Conservation (phyloP, 2,797 vertebrate species). For the Coreius guichenoti region DNA sequence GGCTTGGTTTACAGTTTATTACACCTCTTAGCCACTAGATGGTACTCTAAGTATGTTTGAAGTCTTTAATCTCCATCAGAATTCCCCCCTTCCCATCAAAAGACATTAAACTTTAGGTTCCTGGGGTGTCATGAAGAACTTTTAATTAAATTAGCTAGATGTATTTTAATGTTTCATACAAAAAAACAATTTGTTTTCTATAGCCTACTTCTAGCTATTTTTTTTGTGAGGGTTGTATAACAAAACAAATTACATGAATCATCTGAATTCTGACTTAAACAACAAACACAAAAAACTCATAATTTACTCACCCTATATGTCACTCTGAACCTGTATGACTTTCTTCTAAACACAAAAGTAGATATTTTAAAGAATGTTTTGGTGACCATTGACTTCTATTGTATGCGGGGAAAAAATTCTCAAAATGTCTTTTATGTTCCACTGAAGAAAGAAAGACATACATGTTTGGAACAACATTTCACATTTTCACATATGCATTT, state of each 20-base stretch:
- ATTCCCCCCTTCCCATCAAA: background rate
- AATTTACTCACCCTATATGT: background rate
- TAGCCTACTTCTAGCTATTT: too few relatives aligned
- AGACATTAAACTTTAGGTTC: background rate
- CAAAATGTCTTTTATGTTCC: background rate
- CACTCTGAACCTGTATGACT: background rate
- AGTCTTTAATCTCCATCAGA: background rate
- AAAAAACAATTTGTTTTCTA: background rate
- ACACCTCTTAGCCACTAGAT: slow-evolving; percentile 24
- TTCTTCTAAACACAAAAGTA: too few relatives aligned
- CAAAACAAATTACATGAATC: background rate
- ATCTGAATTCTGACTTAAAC: background rate
- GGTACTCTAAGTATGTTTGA: slow-evolving; percentile 28
- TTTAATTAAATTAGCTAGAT: background rate
- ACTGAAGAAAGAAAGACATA: background rate
- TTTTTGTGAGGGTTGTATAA: background rate
- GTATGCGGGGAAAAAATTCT: too few relatives aligned
- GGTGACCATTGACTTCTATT: background rate
- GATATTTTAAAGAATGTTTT: background rate
- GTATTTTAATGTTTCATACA: background rate
- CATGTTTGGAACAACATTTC: background rate
- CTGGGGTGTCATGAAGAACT: background rate
- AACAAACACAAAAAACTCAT: background rate
- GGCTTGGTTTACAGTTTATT: background rate
- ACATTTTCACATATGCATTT: background rate